Evolutionary conservation across 2,797 vertebrate genomes (phyloP).

Genomic region (Ctenochaetus hawaiiensis): DNA sequence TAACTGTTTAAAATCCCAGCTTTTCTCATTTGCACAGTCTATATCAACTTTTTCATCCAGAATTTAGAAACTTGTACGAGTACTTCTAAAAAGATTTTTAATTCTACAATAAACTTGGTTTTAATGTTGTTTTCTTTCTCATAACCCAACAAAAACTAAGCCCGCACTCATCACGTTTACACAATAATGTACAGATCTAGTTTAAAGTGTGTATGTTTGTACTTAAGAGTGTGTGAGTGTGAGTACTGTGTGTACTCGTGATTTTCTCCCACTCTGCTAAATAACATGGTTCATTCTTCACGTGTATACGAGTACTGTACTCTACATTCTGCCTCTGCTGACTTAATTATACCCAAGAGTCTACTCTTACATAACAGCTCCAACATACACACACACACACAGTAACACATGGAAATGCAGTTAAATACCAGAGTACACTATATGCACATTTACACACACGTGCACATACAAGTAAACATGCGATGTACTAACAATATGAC

Average conservation of each 20-base stretch:
- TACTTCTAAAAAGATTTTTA: background rate
- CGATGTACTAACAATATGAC: background rate
- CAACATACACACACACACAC: slow-evolving; percentile 12
- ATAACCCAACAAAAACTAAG: background rate
- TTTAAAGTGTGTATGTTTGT: background rate
- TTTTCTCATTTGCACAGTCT: too few species aligned
- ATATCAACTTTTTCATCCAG: background rate
- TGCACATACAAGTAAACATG: background rate
- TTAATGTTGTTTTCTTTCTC: background rate
- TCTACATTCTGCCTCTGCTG: slow-evolving; percentile 48
- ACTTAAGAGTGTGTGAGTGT: background rate
- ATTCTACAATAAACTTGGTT: background rate
- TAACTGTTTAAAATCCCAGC: too few species aligned
- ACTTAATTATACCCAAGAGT: slow-evolving; percentile 48
- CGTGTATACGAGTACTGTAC: slow-evolving; percentile 10
- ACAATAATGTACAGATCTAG: background rate
- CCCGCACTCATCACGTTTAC: background rate
- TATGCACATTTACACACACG: background rate
- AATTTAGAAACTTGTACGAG: background rate
- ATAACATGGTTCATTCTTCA: slow-evolving; percentile 12
- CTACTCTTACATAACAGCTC: slow-evolving; percentile 35
- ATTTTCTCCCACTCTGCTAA: background rate
- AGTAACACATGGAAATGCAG: slow-evolving; percentile 33
- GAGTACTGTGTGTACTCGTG: background rate
- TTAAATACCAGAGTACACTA: background rate